Evolutionary conservation across 1,140 invertebrate genomes (phyloP).

Genomic region (Cepaea nemoralis): DNA sequence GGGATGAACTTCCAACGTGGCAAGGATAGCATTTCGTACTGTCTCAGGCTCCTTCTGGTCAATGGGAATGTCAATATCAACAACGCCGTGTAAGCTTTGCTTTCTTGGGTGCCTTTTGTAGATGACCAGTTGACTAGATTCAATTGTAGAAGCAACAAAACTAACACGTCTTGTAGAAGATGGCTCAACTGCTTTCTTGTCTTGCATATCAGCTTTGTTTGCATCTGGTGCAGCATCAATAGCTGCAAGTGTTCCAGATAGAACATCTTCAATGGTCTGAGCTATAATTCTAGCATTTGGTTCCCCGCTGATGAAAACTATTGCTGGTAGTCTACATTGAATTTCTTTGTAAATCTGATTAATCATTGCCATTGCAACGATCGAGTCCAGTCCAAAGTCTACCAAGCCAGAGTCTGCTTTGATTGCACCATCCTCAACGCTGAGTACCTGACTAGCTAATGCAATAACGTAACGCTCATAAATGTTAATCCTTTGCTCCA

Average conservation of each 20-base stretch:
- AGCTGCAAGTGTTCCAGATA: constrained; percentile 31
- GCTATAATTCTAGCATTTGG: constrained; percentile 29
- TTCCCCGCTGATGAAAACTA: constrained; percentile 38
- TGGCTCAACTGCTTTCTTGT: neutral
- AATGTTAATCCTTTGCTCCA: constrained; percentile 24
- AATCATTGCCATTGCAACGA: constrained; percentile 48
- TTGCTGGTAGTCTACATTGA: constrained; percentile 33
- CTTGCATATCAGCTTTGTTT: neutral
- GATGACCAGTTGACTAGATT: constrained; percentile 37
- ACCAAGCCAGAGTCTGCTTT: constrained; percentile 40
- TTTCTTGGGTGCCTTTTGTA: constrained; percentile 38
- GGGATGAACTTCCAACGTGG: constrained; percentile 23
- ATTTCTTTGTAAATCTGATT: constrained; percentile 42
- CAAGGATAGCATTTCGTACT: constrained; percentile 27
- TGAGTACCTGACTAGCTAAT: constrained; percentile 41
- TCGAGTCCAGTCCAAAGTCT: constrained; percentile 49
- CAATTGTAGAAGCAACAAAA: constrained; percentile 33
- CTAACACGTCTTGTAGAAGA: constrained; percentile 1
- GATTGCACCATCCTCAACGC: constrained; percentile 33
- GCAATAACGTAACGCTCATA: constrained; percentile 37
- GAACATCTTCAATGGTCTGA: constrained; percentile 36
- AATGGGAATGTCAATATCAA: constrained; percentile 35
- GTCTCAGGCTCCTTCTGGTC: constrained; percentile 16
- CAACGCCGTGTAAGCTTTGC: constrained; percentile 39
- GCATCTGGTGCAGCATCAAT: neutral